Evolutionary conservation across 2,888 invertebrate species (phyloP), one percentile per base, ranked within the genome.

Genomic region (Mythimna pallens): DNA sequence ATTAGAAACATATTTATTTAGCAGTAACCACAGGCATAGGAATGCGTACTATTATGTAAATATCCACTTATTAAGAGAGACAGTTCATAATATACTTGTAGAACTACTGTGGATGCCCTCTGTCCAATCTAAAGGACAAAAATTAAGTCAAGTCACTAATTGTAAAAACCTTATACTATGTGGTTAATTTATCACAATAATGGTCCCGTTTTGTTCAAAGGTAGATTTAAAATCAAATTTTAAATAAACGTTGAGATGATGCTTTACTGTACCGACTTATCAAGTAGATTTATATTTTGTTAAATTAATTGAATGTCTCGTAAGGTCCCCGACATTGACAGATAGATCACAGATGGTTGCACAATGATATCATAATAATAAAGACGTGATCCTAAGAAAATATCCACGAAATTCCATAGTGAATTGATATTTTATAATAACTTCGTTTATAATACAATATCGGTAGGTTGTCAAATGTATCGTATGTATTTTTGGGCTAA

Each of bases 271-370:
- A 73, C 61, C 36, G 14, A 70, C 43, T 57, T 75, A 73, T 59
- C 72, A 81, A 73, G 63, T 66, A 59, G 5, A 47, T 17, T 6
- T 81, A 76, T 81, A 76, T 85, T 78, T 85, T 86, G 74, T 86
- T 61, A 78, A 47, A 78, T 70, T 81, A 70, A 81, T 69, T 79
- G 65, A 81, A 80, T 64, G 70, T 76, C 73, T 67, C 30, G 67
- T 80, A 80, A 72, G 72, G 69, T 80, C 64, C 57, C 76, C 59
- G 90, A 92, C 90, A 90, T 90, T 94, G 94, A 94, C 91, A 89
- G 93, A 94, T 93, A 89, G 93, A 93, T 78, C 86, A 88, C 92
- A 93, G 92, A 89, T 92, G 93, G 92, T 92, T 93, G 92, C 92
- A 94, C 94, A 95, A 94, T 92, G 82, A 91, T 87, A 86, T 89